These are phyloP conservation scores for Phrynocephalus forsythii DNA, from an alignment of 2,797 vertebrate genomes.

Conservation along the genomic window DNA sequence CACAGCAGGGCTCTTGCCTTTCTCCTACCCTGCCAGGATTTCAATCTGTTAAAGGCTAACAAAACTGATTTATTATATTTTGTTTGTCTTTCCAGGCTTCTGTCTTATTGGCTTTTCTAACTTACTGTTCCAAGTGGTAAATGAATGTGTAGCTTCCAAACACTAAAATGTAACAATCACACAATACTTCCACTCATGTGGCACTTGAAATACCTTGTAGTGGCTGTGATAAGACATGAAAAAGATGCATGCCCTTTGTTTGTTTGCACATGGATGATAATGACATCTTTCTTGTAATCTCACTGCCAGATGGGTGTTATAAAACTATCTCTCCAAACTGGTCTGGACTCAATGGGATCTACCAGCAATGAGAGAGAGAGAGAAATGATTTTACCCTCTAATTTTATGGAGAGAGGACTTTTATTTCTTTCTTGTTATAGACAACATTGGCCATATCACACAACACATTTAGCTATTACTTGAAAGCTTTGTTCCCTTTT, in stretches of 20 bases:
- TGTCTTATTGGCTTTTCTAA: conserved; percentile 58
- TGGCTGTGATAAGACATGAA: conserved; percentile 46
- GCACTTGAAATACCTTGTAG: conserved; percentile 32
- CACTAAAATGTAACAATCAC: conserved; percentile 21
- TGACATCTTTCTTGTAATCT: not conserved
- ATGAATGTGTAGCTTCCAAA: conserved; percentile 56
- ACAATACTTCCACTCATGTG: conserved; percentile 53
- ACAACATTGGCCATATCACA: not conserved
- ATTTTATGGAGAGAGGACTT: conserved; percentile 4
- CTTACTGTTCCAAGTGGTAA: conserved; percentile 60
- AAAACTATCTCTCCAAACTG: too few species aligned
- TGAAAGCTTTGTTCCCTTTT: conserved; percentile 27
- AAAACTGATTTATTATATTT: conserved; percentile 71
- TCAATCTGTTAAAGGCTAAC: conserved; percentile 72
- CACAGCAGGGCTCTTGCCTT: conserved; percentile 71
- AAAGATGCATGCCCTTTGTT: conserved; percentile 50
- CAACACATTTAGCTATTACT: conserved; percentile 31
- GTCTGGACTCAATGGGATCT: too few species aligned
- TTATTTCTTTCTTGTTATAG: conserved; percentile 1
- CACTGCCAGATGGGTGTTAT: too few species aligned
- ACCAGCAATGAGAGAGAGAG: too few species aligned
- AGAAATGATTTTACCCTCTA: not conserved
- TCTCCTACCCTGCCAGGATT: conserved; percentile 71
- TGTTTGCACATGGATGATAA: conserved; percentile 27
- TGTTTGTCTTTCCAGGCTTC: conserved; percentile 64